phyloP scores from a whole-genome alignment of 2,113 vertebrate species.

The Pituophis catenifer region DNA sequence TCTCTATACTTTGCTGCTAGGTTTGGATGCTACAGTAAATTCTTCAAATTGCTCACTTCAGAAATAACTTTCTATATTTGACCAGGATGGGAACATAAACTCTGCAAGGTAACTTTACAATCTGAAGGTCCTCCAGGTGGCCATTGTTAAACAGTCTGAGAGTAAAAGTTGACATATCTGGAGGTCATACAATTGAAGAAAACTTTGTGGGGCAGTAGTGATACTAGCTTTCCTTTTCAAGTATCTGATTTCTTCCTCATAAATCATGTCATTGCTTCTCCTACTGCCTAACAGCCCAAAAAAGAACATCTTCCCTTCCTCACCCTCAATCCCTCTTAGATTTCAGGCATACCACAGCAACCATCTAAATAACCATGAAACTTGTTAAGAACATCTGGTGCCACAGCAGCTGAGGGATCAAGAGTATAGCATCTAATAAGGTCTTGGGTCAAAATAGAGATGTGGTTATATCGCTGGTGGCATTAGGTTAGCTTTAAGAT shows the following conservation, averaged over 20 bases:
- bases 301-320: not conserved
- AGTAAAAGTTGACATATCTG: not conserved
- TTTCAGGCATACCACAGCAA: not conserved
- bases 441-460: not conserved
- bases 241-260: not conserved
- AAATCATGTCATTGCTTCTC: not conserved
- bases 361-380: slow-evolving; percentile 39
- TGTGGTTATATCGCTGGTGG: rapidly evolving
- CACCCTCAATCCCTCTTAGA: not conserved
- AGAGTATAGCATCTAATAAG: not conserved
- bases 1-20: not conserved
- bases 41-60: not conserved
- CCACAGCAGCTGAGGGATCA: not conserved
- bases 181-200: not conserved
- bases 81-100: not conserved
- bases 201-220: not conserved
- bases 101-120: not conserved
- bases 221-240: not conserved
- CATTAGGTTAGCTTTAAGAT: not conserved
- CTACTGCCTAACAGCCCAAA: rapidly evolving
- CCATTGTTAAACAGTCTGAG: not conserved
- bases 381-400: not conserved
- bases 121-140: not conserved
- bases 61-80: not conserved
- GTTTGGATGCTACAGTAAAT: not conserved